Evolutionary conservation across 2,888 invertebrate genomes (phyloP).

Genomic region (Epinotia nisella): DNA sequence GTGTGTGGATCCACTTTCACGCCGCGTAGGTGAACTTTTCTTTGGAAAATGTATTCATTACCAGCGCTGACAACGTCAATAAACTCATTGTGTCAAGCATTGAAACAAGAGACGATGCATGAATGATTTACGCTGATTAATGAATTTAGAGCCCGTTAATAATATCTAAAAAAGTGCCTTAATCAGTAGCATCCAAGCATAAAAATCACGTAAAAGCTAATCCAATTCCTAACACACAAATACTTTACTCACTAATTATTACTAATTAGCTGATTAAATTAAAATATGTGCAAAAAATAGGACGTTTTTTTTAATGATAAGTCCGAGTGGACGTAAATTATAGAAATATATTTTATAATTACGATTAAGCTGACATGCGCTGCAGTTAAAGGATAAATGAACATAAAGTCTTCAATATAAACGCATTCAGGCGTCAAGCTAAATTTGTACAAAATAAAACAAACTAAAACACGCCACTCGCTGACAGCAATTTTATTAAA

Average conservation of each 20-base stretch:
- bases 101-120: constrained; percentile 10
- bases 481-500: constrained; percentile 44
- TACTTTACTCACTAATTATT: background rate
- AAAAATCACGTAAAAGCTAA: background rate
- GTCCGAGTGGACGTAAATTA: too few species aligned
- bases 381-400: background rate
- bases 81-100: constrained; percentile 17
- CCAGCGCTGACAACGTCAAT: constrained; percentile 24
- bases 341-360: too few species aligned
- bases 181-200: background rate
- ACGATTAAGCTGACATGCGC: background rate
- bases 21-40: constrained; percentile 42
- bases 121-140: background rate
- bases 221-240: background rate
- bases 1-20: constrained; percentile 57
- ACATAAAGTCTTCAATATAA: background rate
- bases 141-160: background rate
- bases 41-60: constrained; percentile 34
- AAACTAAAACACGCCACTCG: constrained; percentile 33
- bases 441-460: constrained; percentile 29
- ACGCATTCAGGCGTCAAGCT: constrained; percentile 10
- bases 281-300: background rate
- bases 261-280: background rate
- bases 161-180: background rate
- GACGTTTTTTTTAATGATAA: background rate